Evolutionary conservation across 1,140 invertebrate species (phyloP).

Genomic region (Drosophila cardini): DNA sequence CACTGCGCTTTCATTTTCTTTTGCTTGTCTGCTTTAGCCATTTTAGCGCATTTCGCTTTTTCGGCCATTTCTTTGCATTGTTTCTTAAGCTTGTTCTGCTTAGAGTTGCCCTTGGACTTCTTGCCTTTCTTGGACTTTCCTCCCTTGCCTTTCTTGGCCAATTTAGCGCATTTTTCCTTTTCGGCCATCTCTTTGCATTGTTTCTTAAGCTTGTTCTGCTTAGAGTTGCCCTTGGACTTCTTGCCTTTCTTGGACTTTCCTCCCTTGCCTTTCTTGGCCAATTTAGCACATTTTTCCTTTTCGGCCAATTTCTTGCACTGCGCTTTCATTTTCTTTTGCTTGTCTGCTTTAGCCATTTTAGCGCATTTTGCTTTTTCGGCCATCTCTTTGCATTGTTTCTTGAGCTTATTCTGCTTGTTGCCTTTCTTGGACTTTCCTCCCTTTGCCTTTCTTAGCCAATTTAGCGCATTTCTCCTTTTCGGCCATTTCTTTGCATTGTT

Average conservation of each 20-base stretch:
- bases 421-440: not conserved
- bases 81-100: too few relatives aligned
- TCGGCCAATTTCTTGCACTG: not conserved
- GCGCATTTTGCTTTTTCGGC: not conserved
- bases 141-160: too few relatives aligned
- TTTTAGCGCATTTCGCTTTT: too few relatives aligned
- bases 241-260: constrained; percentile 5
- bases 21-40: too few relatives aligned
- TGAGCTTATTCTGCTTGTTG: constrained; percentile 1
- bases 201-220: constrained; percentile 2
- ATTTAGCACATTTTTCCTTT: constrained; percentile 2
- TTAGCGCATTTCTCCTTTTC: not conserved
- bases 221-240: not conserved
- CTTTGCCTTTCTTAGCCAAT: constrained; percentile 2
- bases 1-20: too few relatives aligned
- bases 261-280: not conserved
- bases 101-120: too few relatives aligned
- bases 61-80: too few relatives aligned
- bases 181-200: not conserved
- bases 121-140: too few relatives aligned
- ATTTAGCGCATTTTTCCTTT: not conserved
- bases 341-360: not conserved
- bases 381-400: constrained; percentile 21
- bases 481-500: not conserved
- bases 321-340: not conserved